Evolutionary conservation across 2,888 invertebrate genomes (phyloP), one percentile per base, ranked within the genome.

Genomic region (Pardosa pseudoannulata): DNA sequence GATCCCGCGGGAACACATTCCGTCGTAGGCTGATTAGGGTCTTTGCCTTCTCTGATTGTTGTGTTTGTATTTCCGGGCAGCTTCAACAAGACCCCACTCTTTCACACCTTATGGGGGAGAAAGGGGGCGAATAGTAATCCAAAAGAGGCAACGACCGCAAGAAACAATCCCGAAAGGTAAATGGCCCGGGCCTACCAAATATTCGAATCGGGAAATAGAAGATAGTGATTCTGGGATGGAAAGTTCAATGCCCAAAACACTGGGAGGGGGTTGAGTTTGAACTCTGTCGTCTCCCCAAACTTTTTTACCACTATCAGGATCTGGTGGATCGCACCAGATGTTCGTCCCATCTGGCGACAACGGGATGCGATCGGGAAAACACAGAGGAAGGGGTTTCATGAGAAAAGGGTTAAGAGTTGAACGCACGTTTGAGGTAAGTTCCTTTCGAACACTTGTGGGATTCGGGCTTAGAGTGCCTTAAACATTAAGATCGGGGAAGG

Each of bases 31-130:
- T n/a, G 11, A 6, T 23, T 13, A 50, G 50, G 76, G 70, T 64
- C 82, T 76, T 83, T 83, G 82, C 46, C 76, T 76, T 76, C 16
- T 2, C 6, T 16, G 11, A 41, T n/a, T 41, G 36, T 64, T 19
- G 64, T 75, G 82, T 70, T 76, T 76, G 27, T 64, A 83, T 83
- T 83, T 83, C 82, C 82, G 82, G 82, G 73, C 80, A 80, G 28
- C 56, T 7, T 2, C 23, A 1, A 23, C 56, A n/a, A n/a, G 6
- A 5, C 56, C 23, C 16, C 56, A 5, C 41, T 29, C 80, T 50
- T 56, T 50, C n/a, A 81, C 81, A 81, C 74, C 81, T 82, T 71
- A 39, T 41, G 36, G 19, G 36, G 32, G n/a, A n/a, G n/a, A n/a
- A n/a, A n/a, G n/a, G n/a, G 62, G 62, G 23, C 23, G 56, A 75